phyloP scores from a whole-genome alignment of 2,797 vertebrate species.

The Malacoraja senta region DNA sequence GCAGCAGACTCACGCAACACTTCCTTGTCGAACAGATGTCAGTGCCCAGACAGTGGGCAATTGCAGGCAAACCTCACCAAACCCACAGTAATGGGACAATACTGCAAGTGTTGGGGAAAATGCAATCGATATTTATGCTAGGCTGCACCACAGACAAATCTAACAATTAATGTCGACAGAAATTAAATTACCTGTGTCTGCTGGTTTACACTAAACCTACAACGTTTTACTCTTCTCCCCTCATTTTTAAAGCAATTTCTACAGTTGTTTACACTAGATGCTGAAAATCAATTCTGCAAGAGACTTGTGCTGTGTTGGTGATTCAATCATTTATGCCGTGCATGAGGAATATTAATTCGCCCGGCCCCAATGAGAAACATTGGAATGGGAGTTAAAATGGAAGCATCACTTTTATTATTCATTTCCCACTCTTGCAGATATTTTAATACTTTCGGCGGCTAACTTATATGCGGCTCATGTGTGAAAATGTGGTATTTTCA shows the following conservation, averaged over 20 bases:
- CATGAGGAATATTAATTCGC: not conserved
- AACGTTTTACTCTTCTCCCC: not conserved
- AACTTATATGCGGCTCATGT: too few species aligned
- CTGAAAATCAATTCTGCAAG: not conserved
- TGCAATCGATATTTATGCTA: constrained; percentile 18
- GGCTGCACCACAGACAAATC: constrained; percentile 20
- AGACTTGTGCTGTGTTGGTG: not conserved
- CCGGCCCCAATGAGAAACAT: not conserved
- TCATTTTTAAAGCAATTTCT: constrained; percentile 29
- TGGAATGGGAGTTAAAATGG: not conserved
- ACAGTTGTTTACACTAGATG: not conserved
- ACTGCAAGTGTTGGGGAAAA: not conserved
- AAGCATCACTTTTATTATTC: not conserved
- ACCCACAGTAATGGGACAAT: constrained; percentile 20
- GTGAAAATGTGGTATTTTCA: not conserved
- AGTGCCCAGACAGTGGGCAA: not conserved
- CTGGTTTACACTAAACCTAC: not conserved
- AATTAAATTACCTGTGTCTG: constrained; percentile 10
- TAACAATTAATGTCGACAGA: not conserved
- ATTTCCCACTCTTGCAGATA: not conserved
- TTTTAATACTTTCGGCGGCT: not conserved
- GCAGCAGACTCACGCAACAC: not conserved
- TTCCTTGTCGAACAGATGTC: constrained; percentile 26
- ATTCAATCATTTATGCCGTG: not conserved
- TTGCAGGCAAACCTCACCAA: constrained; percentile 22